A percentile compares a stretch with the other conserved stretches of the same genome.
These are phyloP conservation scores for Lasioglossum lativentre DNA, from an alignment of 2,888 invertebrate genomes.

Conservation along the genomic window DNA sequence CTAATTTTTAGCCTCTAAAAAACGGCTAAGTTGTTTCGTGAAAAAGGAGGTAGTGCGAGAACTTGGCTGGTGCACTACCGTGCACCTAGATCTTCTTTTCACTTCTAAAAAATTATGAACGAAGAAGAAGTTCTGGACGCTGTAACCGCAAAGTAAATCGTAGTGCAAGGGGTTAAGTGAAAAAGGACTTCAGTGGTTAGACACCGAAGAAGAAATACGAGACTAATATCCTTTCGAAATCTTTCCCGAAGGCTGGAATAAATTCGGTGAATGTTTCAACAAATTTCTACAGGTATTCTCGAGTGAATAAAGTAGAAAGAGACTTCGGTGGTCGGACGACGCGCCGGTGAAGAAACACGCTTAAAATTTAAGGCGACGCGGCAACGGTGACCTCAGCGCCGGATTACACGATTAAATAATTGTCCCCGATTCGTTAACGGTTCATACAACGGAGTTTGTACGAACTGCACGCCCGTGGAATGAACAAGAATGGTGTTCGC, in stretches of 20 bases:
- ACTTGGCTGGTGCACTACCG: too few relatives aligned
- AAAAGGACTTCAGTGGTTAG: slow-evolving; percentile 20
- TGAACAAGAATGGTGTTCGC: slow-evolving; percentile 17
- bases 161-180: slow-evolving; percentile 7
- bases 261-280: neutral
- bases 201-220: neutral
- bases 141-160: too few relatives aligned
- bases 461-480: slow-evolving; percentile 25
- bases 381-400: slow-evolving; percentile 47
- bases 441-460: slow-evolving; percentile 49
- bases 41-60: too few relatives aligned
- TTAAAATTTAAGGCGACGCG: slow-evolving; percentile 57
- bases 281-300: neutral
- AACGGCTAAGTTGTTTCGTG: too few relatives aligned
- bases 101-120: too few relatives aligned
- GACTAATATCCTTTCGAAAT: neutral
- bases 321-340: neutral
- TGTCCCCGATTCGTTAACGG: slow-evolving; percentile 67
- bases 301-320: neutral
- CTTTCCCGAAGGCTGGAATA: neutral
- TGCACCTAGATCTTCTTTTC: too few relatives aligned
- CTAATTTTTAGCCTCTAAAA: too few relatives aligned
- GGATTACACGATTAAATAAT: slow-evolving; percentile 65
- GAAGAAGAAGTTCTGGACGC: too few relatives aligned
- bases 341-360: slow-evolving; percentile 33